Evolutionary conservation across 2,797 vertebrate species (phyloP), one percentile per base, ranked within the genome.

Genomic region (Xenopus petersii): DNA sequence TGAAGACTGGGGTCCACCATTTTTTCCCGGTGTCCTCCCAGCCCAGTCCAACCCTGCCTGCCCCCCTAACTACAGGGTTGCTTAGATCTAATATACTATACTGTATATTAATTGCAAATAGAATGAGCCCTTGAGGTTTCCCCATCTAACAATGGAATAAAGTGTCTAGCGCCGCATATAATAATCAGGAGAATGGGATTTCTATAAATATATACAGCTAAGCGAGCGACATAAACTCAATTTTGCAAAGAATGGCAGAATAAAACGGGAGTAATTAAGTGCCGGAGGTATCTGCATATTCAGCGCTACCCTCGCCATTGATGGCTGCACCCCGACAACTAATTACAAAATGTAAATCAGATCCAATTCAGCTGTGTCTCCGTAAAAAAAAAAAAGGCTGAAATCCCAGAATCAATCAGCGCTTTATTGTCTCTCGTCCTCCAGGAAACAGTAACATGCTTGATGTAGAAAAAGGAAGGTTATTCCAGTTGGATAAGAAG

Each of bases 331-430:
- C 36, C 49, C 77, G 81, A 70, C 55, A 64, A 69, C n/a, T 77
- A 65, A 76, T 51, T 75, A 74, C 56, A 75, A 7, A 42, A 70
- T 6, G 24, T 71, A 83, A 82, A 80, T 55, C 46, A 70, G 71
- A 71, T 80, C n/a, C 30, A 67, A 81, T 70, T 79, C 64, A 70
- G 76, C 0, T 42, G 36, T 5, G 6, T 42, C 36, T 42, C 36
- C 1, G 56, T 51, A 51, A 15, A 51, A 51, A 51, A 12, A 51
- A 49, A 51, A 51, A 16, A 6, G 42, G 17, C 64, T 30, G 26
- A 55, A 55, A 55, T 33, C 3, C 66, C 7, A 30, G 9, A 67
- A 67, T 67, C 66, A 67, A 67, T 67, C 42, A 30, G 49, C 3
- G 49, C 15, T 51, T 51, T 24, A 67, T 9, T 56, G 13, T 16